Base-by-base conservation (phyloP, 2,888 invertebrate species). In the Deilephila elpenor region DNA sequence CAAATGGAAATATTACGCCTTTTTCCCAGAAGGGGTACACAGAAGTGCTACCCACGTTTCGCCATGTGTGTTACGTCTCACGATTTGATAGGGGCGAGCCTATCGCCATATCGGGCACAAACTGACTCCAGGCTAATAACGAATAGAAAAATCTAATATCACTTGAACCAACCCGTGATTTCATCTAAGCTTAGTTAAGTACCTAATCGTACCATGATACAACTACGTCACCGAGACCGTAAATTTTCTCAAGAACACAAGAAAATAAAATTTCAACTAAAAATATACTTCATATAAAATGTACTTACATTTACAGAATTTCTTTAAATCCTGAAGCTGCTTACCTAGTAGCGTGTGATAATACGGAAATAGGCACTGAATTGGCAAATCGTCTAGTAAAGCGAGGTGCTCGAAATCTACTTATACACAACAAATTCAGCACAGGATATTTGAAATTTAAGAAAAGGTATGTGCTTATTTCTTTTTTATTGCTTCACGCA, bases 261-360 rank as follows among this genome's bases (percentile, higher is more conserved):
- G 7, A 51, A 17, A 51, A 8, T 51, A 51, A 17, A 53, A 3
- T 19, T 53, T 37, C 0, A 37, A 37, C 53, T 19, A 19, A 53
- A 17, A 53, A 51, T 3, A 17, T 14, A 6, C 6, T 34, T 34
- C 34, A 3, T 3, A 17, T 19, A 53, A 53, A 56, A 56, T 14
- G 0, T n/a, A 3, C 19, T 32, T 59, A 62, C 71, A 32, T 73
- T 75, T 74, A 37, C 74, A 79, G 79, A 60, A 11, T 77, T 11
- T 25, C 20, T 3, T 71, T 74, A 19, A 71, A 56, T 8, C 11
- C 75, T 11, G 19, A 44, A 4, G 73, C 51, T n/a, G 14, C 60
- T 5, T 75, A 75, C 20, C 60, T 78, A 56, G 73, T 79, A 44
- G 71, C 76, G 2, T 76, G 75, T 53, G 77, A 78, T 71, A 75